Evolutionary conservation across 2,888 invertebrate species (phyloP), one percentile per base, ranked within the genome.

Genomic region (Dastarcus helophoroides): DNA sequence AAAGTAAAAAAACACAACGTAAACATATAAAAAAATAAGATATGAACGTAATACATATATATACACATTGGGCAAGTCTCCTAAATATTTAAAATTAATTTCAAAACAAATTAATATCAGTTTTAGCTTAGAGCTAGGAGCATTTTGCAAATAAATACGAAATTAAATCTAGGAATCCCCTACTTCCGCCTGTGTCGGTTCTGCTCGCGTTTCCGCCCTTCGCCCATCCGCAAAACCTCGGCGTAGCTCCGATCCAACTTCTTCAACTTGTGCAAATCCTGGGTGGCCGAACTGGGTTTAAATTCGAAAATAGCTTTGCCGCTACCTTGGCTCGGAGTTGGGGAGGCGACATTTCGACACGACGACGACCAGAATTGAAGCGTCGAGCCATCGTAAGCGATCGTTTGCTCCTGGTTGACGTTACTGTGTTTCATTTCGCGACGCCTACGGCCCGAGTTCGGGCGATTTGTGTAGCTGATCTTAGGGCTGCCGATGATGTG

Each of bases 231-330:
- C 26, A 36, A 26, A 19, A 79, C 88, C 58, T 88, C 86, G 4
- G 88, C 88, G 57, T 88, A 88, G 8, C 85, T 83, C 52, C 82
- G 69, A 50, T 88, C 86, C 29, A 88, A 66, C 51, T 79, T 76
- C 54, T 82, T 77, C 35, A 88, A 63, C 53, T 80, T 81, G 54
- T 84, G 79, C 42, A 88, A 76, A 48, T 85, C 84, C 51, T 84
- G 82, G 7, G 85, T 83, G 4, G 84, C 85, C 5, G 79, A 71
- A 58, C 83, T 81, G 3, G 72, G 70, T 44, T 68, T 69, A 48
- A 68, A 73, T 36, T 70, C 70, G 32, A 51, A 50, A 22, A 51
- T 50, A n/a, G 50, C 51, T 35, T 54, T 54, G 1, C 50, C 52
- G 27, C 56, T 71, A 50, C 68, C 66, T 34, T 64, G 63, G 48